phyloP scores from a whole-genome alignment of 2,113 vertebrate genomes.

The Tyrannus savana region DNA sequence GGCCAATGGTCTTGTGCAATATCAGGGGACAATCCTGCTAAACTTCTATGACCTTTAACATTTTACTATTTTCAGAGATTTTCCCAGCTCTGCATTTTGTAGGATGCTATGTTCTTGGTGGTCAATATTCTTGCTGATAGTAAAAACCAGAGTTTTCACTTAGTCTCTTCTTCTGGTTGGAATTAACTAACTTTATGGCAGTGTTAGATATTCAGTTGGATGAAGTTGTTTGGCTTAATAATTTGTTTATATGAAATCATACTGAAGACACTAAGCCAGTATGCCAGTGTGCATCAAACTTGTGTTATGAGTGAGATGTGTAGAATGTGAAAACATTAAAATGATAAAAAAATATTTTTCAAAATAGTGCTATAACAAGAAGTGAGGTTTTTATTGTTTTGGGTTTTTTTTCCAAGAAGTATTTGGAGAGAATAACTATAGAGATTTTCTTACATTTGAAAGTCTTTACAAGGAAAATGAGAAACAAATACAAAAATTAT shows the following conservation, averaged over 20 bases:
- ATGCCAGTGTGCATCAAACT: background rate
- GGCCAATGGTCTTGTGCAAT: background rate
- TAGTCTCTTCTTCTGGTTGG: background rate
- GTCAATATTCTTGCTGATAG: background rate
- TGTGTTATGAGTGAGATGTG: background rate
- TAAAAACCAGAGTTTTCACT: background rate
- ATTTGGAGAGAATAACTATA: background rate
- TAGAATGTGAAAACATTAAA: background rate
- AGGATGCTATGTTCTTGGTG: background rate
- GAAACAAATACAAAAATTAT: background rate
- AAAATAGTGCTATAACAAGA: background rate
- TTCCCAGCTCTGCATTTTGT: background rate
- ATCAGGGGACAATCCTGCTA: background rate
- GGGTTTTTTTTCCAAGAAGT: background rate
- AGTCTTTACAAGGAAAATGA: background rate
- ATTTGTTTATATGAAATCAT: background rate
- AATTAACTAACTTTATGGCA: background rate
- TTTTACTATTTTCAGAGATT: background rate
- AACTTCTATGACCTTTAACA: background rate
- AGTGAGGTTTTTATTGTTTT: background rate
- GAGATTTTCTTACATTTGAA: background rate
- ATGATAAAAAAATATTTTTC: background rate
- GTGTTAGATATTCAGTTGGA: background rate
- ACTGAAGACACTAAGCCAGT: background rate
- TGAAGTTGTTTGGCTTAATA: background rate